Evolutionary conservation across 2,797 vertebrate species (phyloP), one percentile per base, ranked within the genome.

Genomic region (Setipinna tenuifilis): DNA sequence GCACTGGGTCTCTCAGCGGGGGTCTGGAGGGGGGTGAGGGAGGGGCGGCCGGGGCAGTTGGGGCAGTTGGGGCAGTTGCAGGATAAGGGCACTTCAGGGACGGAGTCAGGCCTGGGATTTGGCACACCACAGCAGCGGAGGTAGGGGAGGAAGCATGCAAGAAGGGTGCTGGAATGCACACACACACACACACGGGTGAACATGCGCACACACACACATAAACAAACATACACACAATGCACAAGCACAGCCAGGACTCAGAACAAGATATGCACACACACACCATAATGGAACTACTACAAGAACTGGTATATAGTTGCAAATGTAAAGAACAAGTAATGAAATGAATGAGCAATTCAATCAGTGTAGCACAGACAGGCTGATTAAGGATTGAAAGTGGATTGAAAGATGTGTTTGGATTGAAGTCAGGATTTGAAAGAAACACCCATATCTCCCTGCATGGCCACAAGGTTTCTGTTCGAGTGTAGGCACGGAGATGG

Each of bases 131-230:
- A 90, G 87, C 90, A 89, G 88, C 86, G 90, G 91, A 91, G 89
- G 88, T 93, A 95, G 89, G 91, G 89, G 84, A 83, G 88, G 90
- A 95, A 25, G 89, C 93, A 95, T 94, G 95, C 94, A 94, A 94
- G 91, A 86, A 95, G 86, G 89, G 92, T 90, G 94, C 94, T 95
- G 90, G 92, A 91, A 92, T 91, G 93, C 90, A 94, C 90, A 89
- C 50, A 87, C 81, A 88, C 84, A 86, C 61, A 89, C 50, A 85
- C 83, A 68, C 61, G 46, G 3, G 10, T 48, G 46, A 48, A 62
- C n/a, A 65, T 1, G 17, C 25, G 17, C 35, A 86, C 5, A 71
- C 68, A 92, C 84, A 90, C n/a, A 88, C 54, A 83, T 5, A 75
- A 23, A 85, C 0, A 84, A 46, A 75, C 21, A 41, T 6, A 58